Evolutionary conservation across 2,888 invertebrate genomes (phyloP), one percentile per base, ranked within the genome.

Genomic region (Xestia xanthographa): DNA sequence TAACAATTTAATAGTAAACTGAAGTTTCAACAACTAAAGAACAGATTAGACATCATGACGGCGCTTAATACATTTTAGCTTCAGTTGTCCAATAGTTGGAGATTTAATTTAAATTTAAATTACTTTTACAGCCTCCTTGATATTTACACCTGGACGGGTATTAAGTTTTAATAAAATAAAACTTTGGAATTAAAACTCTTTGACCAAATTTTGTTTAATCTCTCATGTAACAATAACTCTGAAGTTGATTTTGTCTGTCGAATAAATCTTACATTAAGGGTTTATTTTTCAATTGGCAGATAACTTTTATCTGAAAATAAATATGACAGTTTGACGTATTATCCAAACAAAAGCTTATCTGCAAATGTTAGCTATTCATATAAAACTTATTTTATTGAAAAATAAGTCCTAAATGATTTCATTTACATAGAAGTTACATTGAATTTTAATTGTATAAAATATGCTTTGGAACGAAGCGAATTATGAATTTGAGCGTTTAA

Each of bases 1-100:
- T 90, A 88, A 91, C 92, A 92, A 93, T 94, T 94, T 93, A 90
- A 92, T 93, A 92, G 92, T 91, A 81, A 88, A 90, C 91, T 91
- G 72, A 90, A 91, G 90, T 92, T 91, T 88, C 83, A 89, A 90
- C 88, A 91, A 90, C 90, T 91, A 83, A 62, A 87, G 91, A 89
- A 86, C 87, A 92, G 91, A 92, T 93, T 92, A 92, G 87, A 87
- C 90, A 87, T 91, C 88, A 88, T 89, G 90, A 87, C 90, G 85
- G 85, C 85, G 83, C 88, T 90, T 89, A 86, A 91, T 91, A 89
- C 88, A 90, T 90, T 89, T 86, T 81, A 85, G 81, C 85, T 87
- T 85, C 72, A 87, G 75, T 83, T 83, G 85, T 83, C 82, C 84
- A 86, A 87, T 85, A 86, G 85, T 87, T 85, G 45, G 56, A 71